Base-by-base conservation (phyloP, 2,888 invertebrate genomes). In the Hypomecis punctinalis region DNA sequence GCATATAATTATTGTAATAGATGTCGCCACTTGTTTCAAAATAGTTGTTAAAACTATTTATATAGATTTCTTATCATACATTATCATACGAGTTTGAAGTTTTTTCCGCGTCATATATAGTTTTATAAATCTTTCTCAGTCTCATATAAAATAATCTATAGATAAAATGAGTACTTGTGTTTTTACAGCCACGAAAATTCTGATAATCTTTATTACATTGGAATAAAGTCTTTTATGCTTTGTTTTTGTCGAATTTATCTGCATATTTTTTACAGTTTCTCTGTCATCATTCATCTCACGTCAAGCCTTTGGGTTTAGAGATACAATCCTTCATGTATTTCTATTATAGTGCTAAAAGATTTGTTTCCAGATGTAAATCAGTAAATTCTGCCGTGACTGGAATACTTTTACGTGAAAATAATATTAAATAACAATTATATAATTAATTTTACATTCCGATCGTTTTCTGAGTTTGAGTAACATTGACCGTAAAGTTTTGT, bases 281-380 rank as follows among this genome's bases (percentile, higher is more conserved):
- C 36, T 13, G 33, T 51, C 46, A 60, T 55, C 60, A 60, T 55
- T 47, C 51, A 57, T 62, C 55, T 46, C n/a, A 49, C 45, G 8
- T 65, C 48, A 52, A 61, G 46, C 46, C 10, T 54, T 57, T 37
- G 35, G 49, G 64, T 58, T 71, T 69, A 61, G 47, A 65, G 47
- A 65, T 52, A 47, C 40, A 47, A 57, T 56, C n/a, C 47, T 53
- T 52, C 13, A 35, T 9, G 53, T 37, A 45, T 43, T 46, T 35
- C n/a, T 45, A 37, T 40, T n/a, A 8, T 37, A 43, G 47, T 49
- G 37, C 40, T 49, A 42, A 1, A 49, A 36, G 33, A 39, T 49
- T 57, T 53, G 9, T 33, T 11, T 45, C 10, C 49, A 49, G n/a
- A 59, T 55, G 57, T 53, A 40, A 52, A 53, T 54, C 36, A n/a